phyloP scores from a whole-genome alignment of 2,797 vertebrate genomes.

The Sardinella longiceps region DNA sequence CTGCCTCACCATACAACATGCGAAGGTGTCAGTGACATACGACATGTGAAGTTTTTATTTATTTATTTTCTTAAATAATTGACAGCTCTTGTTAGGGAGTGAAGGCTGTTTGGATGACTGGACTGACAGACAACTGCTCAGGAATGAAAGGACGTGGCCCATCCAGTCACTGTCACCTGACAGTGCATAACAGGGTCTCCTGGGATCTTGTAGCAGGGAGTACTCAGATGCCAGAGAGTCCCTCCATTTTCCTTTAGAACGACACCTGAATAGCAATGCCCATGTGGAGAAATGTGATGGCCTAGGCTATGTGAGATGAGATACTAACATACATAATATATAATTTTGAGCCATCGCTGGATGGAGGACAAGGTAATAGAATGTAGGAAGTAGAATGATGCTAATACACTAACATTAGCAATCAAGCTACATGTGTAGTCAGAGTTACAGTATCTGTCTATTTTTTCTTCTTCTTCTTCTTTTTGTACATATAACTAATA shows the following conservation, averaged over 20 bases:
- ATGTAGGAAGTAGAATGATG: not conserved
- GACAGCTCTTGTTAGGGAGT: slow-evolving; percentile 3
- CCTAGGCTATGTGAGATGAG: not conserved
- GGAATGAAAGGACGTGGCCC: not conserved
- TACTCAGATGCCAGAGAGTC: not conserved
- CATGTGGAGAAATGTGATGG: not conserved
- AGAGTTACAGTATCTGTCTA: too few species aligned
- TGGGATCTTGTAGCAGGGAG: not conserved
- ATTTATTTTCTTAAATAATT: not conserved
- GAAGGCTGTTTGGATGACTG: not conserved
- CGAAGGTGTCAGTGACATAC: too few species aligned
- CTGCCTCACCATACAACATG: not conserved
- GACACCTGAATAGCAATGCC: not conserved
- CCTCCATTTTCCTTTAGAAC: not conserved
- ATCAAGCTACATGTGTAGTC: too few species aligned
- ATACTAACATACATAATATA: not conserved
- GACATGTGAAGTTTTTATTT: too few species aligned
- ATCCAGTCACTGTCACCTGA: not conserved
- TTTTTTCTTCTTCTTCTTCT: too few species aligned
- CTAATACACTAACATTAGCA: not conserved
- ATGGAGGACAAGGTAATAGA: not conserved
- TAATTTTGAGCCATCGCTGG: not conserved
- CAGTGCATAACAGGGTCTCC: slow-evolving; percentile 8
- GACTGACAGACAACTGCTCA: not conserved
- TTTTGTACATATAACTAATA: too few species aligned